phyloP scores from a whole-genome alignment of 2,888 invertebrate species.

The Drosophila trichaetosa region DNA sequence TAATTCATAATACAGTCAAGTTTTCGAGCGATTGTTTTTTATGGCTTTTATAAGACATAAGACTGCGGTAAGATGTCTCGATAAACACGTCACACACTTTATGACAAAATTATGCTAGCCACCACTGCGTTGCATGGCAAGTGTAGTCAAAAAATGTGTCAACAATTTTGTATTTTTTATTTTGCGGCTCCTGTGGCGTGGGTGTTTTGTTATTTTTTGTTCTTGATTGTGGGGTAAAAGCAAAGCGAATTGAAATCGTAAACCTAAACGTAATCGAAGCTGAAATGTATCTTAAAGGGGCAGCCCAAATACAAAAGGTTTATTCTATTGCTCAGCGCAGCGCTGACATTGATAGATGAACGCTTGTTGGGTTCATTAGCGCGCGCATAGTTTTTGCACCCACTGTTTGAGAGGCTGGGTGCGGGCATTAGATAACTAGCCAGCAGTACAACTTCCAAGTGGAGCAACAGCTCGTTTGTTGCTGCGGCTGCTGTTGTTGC shows the following conservation, averaged over 20 bases:
- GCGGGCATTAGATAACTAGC: constrained; percentile 66
- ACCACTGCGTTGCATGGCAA: neutral
- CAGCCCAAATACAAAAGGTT: constrained; percentile 54
- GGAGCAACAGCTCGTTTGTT: constrained; percentile 45
- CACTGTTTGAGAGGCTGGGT: constrained; percentile 64
- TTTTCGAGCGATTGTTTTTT: neutral
- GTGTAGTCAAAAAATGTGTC: constrained; percentile 55
- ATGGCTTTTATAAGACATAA: neutral
- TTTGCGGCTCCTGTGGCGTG: constrained; percentile 56
- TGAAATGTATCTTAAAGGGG: constrained; percentile 52
- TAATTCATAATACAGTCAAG: neutral
- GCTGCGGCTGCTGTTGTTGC: constrained; percentile 8
- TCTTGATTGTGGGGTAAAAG: constrained; percentile 74
- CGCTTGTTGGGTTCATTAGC: constrained; percentile 69
- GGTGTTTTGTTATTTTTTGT: constrained; percentile 63
- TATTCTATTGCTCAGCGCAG: constrained; percentile 57
- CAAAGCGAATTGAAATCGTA: constrained; percentile 64
- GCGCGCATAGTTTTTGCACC: constrained; percentile 70
- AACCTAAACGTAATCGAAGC: constrained; percentile 44
- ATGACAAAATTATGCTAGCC: neutral
- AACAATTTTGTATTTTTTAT: constrained; percentile 50
- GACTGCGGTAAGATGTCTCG: neutral
- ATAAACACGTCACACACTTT: neutral
- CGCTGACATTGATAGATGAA: constrained; percentile 80
- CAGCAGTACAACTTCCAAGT: constrained; percentile 38